phyloP scores from a whole-genome alignment of 2,797 vertebrate genomes.

The Pseudochromis fuscus region DNA sequence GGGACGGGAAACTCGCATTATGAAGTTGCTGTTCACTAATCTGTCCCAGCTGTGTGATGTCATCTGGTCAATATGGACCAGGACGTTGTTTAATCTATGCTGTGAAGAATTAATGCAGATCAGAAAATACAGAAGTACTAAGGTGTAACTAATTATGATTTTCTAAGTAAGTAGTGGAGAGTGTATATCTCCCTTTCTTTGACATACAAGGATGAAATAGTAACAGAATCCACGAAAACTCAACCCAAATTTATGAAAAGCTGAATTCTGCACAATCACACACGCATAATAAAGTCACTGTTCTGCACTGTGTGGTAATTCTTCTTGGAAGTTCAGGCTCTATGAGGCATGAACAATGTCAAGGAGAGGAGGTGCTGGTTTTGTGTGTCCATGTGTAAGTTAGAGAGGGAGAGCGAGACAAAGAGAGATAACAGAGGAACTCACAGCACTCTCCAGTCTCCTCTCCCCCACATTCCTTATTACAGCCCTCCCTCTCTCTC shows the following conservation, averaged over 20 bases:
- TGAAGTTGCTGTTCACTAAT: too few species aligned
- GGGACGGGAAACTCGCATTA: too few species aligned
- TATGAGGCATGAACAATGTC: slow-evolving; percentile 72
- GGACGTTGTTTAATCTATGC: too few species aligned
- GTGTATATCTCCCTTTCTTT: background rate
- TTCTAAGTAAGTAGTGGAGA: too few species aligned
- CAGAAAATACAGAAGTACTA: too few species aligned
- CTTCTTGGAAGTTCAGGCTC: slow-evolving; percentile 53
- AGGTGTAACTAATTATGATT: too few species aligned
- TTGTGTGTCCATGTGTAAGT: slow-evolving; percentile 36
- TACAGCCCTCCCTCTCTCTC: slow-evolving; percentile 41
- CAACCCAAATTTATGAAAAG: background rate
- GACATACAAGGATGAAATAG: background rate
- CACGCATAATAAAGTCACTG: slow-evolving; percentile 19
- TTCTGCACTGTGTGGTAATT: slow-evolving; percentile 41
- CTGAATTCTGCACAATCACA: background rate
- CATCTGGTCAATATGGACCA: too few species aligned
- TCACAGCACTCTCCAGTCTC: slow-evolving; percentile 75
- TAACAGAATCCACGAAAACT: background rate
- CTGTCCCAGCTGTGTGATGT: too few species aligned
- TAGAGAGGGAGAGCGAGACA: slow-evolving; percentile 29
- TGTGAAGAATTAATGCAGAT: too few species aligned
- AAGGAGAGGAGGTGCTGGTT: slow-evolving; percentile 44
- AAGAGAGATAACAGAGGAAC: slow-evolving; percentile 70
- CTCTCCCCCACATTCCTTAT: slow-evolving; percentile 76